Base-by-base conservation (phyloP, 2,113 vertebrate species). In the Malurus melanocephalus region DNA sequence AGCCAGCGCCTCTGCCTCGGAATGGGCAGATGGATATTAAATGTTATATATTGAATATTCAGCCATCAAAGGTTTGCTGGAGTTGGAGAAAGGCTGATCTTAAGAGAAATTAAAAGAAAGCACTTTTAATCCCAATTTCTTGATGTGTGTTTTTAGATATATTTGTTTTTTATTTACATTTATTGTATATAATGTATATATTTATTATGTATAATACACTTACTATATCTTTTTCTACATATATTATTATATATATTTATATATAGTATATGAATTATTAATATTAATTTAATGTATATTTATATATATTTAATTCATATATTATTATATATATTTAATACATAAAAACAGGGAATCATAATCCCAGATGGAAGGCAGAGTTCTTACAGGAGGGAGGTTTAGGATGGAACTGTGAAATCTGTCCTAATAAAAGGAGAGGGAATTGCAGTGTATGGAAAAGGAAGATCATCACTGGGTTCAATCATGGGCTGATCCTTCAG, bases 91-190 rank as follows among this genome's bases (percentile, higher is more conserved):
- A 51, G 22, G 9, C 55, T 6, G 5, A n/a, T 68, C 38, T 38
- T 38, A 38, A 38, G 10, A 38, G 38, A 38, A 38, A 38, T 38
- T 38, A 38, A 38, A 38, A 35, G 35, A 9, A 38, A 38, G 38
- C 38, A 38, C 8, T 71, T 59, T 49, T 51, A 77, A 71, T 45
- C 32, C 5, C 32, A 0, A 40, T 53, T 56, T 75, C 8, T 42
- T 66, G 28, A 13, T 2, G 0, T 27, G 60, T 46, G 14, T 17
- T 16, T 35, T 2, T 61, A 5, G 13, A 1, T 16, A 1, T n/a
- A 2, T 42, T 1, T 42, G 0, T 46, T 55, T 59, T 12, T 38
- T 38, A 38, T 38, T 38, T 38, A 38, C 38, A 38, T 38, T 38
- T 38, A 11, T 38, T 10, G 11, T 38, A 38, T 38, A 38, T 38